A percentile compares a stretch with the other conserved stretches of the same genome.
phyloP scores from a whole-genome alignment of 1,140 invertebrate species.

The Drosophila ananassae region DNA sequence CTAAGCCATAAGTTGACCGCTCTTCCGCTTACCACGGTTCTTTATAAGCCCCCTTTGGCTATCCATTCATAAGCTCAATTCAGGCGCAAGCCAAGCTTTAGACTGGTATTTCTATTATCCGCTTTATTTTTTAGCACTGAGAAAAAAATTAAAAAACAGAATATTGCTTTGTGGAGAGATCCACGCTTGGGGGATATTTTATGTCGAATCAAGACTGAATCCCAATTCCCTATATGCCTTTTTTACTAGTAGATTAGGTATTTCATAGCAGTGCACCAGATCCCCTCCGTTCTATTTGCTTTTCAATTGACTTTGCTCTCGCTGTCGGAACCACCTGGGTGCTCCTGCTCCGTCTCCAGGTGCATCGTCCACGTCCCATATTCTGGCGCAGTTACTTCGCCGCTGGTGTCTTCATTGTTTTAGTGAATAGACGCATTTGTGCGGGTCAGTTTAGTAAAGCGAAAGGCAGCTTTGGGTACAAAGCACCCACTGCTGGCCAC shows the following conservation, averaged over 20 bases:
- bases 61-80: constrained; percentile 55
- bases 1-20: constrained; percentile 66
- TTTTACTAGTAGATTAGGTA: not conserved
- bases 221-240: not conserved
- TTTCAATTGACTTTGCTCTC: not conserved
- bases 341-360: constrained; percentile 36
- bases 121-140: constrained; percentile 15
- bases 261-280: not conserved
- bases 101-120: constrained; percentile 11
- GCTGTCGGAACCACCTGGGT: constrained; percentile 31
- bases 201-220: no score
- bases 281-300: constrained; percentile 16
- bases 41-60: constrained; percentile 22
- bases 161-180: not conserved
- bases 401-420: constrained; percentile 76
- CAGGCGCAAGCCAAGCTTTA: constrained; percentile 44
- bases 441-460: constrained; percentile 76
- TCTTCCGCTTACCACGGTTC: constrained; percentile 20
- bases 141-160: not conserved
- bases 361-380: not conserved
- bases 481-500: constrained; percentile 35
- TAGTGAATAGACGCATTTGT: constrained; percentile 79
- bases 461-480: constrained; percentile 35
- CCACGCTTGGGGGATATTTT: not conserved
- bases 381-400: constrained; percentile 23